Evolutionary conservation across 2,797 vertebrate species (phyloP), one percentile per base, ranked within the genome.

Genomic region (Leucoraja ocellata): DNA sequence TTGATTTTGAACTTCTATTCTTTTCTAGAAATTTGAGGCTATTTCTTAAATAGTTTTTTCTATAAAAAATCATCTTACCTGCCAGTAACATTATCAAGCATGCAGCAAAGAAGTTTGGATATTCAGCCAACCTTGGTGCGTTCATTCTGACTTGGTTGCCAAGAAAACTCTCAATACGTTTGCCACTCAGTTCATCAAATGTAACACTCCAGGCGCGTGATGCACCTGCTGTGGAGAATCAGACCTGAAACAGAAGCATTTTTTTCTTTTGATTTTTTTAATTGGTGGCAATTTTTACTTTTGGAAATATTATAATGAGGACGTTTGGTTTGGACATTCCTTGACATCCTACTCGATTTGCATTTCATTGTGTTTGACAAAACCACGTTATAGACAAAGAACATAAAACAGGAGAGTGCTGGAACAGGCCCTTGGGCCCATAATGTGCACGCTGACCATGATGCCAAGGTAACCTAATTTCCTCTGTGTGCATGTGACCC

Each of bases 121-220:
- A 97, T 79, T 96, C 94, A 1, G 97, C 97, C 94, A 98, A 94
- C 11, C 97, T 97, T 0, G 96, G 95, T 4, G 97, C 93, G 3
- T 74, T 93, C 94, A 98, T 97, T 54, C 96, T 93, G 0, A 94
- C 94, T 0, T 97, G 93, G 93, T 95, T 93, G 71, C 94, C 93
- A 58, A 98, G 97, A 94, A 95, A 97, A 13, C 79, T 94, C 0
- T 95, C 96, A 83, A 98, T 97, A 93, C 95, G 95, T 32, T 96
- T 96, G 1, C 96, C 96, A 0, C 98, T 95, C 28, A 98, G 96
- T 88, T 98, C 97, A 95, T 98, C 98, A 90, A 98, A 98, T 0
- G 97, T 98, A 13, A 97, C 96, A 0, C 98, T 98, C 98, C 98
- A 98, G 0, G 98, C 98, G 80, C 97, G 95, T 0, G 98, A 97